A percentile compares a stretch with the other conserved stretches of the same genome.
Conservation (phyloP, 1,140 invertebrate genomes). For the Harpegnathos saltator region DNA sequence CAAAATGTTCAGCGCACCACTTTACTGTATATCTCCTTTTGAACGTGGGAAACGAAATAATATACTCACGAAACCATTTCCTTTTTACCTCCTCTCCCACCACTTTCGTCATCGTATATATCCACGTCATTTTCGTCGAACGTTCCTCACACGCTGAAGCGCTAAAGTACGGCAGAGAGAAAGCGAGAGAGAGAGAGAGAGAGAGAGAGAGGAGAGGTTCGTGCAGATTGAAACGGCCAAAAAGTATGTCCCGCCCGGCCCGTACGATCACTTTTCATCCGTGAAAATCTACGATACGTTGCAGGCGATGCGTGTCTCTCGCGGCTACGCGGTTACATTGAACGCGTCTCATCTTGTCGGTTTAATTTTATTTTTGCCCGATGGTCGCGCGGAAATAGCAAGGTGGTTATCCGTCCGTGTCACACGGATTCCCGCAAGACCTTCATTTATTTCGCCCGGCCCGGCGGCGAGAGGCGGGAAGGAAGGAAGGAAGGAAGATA, state of each 20-base stretch:
- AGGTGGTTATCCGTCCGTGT: constrained; percentile 19
- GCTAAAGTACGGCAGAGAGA: not conserved
- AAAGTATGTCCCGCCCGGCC: constrained; percentile 21
- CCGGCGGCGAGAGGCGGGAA: no score
- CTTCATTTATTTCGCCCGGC: constrained; percentile 29
- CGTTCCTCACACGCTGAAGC: not conserved
- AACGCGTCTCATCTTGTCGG: constrained; percentile 7
- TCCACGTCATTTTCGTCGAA: constrained; percentile 2
- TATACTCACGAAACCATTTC: no score
- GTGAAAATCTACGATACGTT: constrained; percentile 45
- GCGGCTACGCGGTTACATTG: constrained; percentile 12
- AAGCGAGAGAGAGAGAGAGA: no score
- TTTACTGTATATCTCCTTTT: not conserved
- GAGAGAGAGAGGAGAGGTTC: no score
- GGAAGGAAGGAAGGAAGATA: constrained; percentile 14
- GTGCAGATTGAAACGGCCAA: constrained; percentile 7
- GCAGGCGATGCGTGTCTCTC: constrained; percentile 14
- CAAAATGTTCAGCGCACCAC: no score
- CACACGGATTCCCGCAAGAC: constrained; percentile 30
- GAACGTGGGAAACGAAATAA: no score
- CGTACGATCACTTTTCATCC: constrained; percentile 40
- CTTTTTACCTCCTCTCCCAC: no score
- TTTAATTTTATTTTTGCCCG: constrained; percentile 26
- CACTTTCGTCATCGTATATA: not conserved
- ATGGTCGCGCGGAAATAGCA: not conserved